Base-by-base conservation (phyloP, 2,797 vertebrate species). In the Centropyge bicolor region DNA sequence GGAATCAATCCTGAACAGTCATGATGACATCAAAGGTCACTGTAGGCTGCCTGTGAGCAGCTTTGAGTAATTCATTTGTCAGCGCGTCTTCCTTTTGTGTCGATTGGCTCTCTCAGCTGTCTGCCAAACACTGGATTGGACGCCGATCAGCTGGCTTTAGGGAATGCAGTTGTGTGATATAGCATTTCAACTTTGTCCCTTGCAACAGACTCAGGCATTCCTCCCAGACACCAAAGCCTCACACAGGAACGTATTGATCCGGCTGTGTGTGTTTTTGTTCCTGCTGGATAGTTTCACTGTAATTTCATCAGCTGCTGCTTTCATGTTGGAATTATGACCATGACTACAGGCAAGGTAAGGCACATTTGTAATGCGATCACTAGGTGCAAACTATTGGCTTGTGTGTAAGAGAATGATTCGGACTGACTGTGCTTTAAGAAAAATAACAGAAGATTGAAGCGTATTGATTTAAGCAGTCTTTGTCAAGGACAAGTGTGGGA, bases 151-250 rank as follows among this genome's bases (percentile, higher is more conserved):
- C 71, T 79, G 83, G 79, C 67, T 57, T 88, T 48, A 56, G 66
- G 67, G 48, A 80, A 78, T 20, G 60, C 75, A 63, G 16, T 17
- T 74, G 57, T 69, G 20, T 83, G 83, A 90, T 86, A 78, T 76
- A 70, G 60, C 72, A 86, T 89, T 84, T 94, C 84, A 93, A 91
- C 93, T 93, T 93, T 93, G 93, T 86, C 88, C 91, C 78, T 66
- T 87, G 70, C 88, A 72, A 67, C 73, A 82, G 64, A 63, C 65
- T 71, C 27, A 64, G 8, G n/a, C 19, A 51, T 66, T 75, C 59
- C 64, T 83, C 41, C 11, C 16, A 43, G 68, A 67, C 10, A 6
- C 46, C 55, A 27, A 75, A 46, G 38, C 24, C 59, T 46, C 67
- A 48, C 16, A 55, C 31, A 78, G 59, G 63, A 83, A 61, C 2